These are phyloP conservation scores for Ibidorhyncha struthersii DNA, from an alignment of 2,113 vertebrate species.

Conservation along the genomic window DNA sequence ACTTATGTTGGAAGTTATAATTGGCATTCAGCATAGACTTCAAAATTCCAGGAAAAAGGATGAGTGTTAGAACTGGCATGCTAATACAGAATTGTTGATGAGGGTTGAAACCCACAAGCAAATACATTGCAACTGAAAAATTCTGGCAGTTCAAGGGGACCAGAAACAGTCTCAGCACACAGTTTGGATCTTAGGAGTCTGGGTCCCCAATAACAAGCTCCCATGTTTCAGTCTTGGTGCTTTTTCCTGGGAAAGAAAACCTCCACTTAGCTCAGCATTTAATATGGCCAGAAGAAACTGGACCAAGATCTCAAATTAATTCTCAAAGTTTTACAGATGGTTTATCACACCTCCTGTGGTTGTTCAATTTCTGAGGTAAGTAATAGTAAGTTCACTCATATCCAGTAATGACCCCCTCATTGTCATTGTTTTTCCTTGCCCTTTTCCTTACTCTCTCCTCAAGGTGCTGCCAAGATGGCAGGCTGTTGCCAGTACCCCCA, in stretches of 20 bases:
- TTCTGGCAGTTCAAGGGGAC: not conserved
- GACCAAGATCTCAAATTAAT: conserved; percentile 15
- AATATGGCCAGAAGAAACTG: conserved; percentile 19
- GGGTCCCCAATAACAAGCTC: not conserved
- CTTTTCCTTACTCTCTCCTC: not conserved
- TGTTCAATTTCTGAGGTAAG: conserved; percentile 3
- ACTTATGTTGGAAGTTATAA: not conserved
- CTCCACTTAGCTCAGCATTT: not conserved
- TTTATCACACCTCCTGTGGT: conserved; percentile 38
- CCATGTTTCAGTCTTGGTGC: not conserved
- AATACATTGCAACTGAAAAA: not conserved
- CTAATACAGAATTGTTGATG: not conserved
- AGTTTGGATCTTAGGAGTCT: not conserved
- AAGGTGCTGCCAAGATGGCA: not conserved
- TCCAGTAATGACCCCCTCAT: not conserved
- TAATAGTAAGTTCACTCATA: not conserved
- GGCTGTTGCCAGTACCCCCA: not conserved
- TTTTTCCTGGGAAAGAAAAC: not conserved
- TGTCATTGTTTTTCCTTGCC: not conserved
- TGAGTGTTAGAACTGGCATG: not conserved
- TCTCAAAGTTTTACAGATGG: conserved; percentile 47
- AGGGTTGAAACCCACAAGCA: not conserved
- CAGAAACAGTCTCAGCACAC: not conserved
- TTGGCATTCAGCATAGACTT: not conserved
- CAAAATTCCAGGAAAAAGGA: not conserved